Base-by-base conservation (phyloP, 2,113 vertebrate species). In the Psilopogon haemacephalus region DNA sequence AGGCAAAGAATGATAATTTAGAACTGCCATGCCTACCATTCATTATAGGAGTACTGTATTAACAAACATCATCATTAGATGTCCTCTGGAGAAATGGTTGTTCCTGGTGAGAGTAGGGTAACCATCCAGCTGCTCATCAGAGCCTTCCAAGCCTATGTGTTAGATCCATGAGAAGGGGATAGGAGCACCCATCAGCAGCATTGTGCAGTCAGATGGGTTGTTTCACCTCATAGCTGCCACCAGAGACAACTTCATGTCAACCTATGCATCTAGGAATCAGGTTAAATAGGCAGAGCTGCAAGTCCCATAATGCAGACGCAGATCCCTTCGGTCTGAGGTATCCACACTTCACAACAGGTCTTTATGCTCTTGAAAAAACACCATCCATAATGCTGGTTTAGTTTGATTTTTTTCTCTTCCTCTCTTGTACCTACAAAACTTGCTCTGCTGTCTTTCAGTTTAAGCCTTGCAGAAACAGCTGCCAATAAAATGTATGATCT, bases 161-260 rank as follows among this genome's bases (percentile, higher is more conserved):
- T 26, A 59, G n/a, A 28, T 35, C 26, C 28, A 30, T 21, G 15
- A n/a, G 55, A 44, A 52, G 9, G 30, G 42, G 8, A 2, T 37
- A 20, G 0, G 3, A 62, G 24, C 1, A 2, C 73, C 12, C 32
- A 55, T 15, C 11, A 42, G 8, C 35, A 24, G 37, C 24, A 1
- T 0, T n/a, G 28, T 63, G 42, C 42, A 27, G 23, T 21, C 32
- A 55, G 12, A 32, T 44, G 23, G 5, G 7, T 9, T 58, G 4
- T 33, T 80, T 80, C 65, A 73, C 2, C 4, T 48, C 80, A 74
- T 26, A 59, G 12, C 46, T 81, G 46, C 9, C 16, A 28, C 37
- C 28, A 50, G 40, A 84, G 46, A 58, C 27, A 88, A 63, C 14
- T 67, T 21, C 30, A 54, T 28, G 55, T 72, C 44, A 74, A 18